Evolutionary conservation across 2,888 invertebrate genomes (phyloP), one percentile per base, ranked within the genome.

Genomic region (Tridacna crocea): DNA sequence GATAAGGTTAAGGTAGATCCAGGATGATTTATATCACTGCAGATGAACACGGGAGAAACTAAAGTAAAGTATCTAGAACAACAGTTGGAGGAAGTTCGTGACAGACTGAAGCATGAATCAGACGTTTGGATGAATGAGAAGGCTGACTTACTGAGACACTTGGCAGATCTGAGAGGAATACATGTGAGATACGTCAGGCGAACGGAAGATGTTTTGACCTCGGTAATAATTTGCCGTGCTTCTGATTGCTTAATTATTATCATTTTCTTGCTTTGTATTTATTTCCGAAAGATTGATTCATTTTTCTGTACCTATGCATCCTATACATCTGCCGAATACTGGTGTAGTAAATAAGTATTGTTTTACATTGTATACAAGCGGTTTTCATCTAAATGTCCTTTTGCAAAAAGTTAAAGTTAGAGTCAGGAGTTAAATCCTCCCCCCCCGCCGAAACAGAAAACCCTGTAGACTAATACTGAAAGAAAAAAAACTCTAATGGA

Each of bases 181-280:
- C 91, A 92, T 72, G 76, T 90, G 19, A 81, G 87, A 46, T 92
- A 93, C 70, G 89, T 88, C 36, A 83, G 90, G 36, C 87, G 88
- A 11, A 88, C 92, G 17, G 91, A 91, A 27, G 90, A 92, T 70
- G 89, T 93, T 17, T 81, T 93, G 12, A 87, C 89, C 17, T 89
- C 90, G 83, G 93, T 93, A 82, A 81, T 88, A 68, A 46, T 19
- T 66, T 66, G 36, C 8, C n/a, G n/a, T n/a, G n/a, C n/a, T n/a
- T n/a, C n/a, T 15, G 3, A 55, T 55, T 10, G 55, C 10, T 55
- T 19, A 55, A 19, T 6, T 10, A 55, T 36, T 36, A n/a, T n/a
- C n/a, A 51, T 51, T 51, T 51, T 51, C 51, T 51, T 15, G 15
- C 51, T n/a, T n/a, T n/a, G n/a, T n/a, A n/a, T n/a, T n/a, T n/a